Percentiles rank a stretch among this genome's conserved stretches.
Conservation (phyloP, 2,888 invertebrate genomes). For the Anthrax anthrax region DNA sequence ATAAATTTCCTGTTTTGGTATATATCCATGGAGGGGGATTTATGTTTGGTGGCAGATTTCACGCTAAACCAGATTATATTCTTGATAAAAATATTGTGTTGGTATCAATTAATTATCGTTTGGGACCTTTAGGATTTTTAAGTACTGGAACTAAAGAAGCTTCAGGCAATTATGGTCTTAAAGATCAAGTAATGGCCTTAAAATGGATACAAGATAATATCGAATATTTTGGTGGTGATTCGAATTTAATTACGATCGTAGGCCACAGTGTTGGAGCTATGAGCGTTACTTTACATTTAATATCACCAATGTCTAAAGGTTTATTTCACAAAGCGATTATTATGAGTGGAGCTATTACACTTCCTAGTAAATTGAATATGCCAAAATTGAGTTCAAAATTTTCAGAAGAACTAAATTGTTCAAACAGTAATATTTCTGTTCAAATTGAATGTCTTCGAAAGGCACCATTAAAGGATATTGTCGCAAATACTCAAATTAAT, state of each 20-base stretch:
- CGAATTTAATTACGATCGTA: slow-evolving; percentile 43
- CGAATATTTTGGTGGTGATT: slow-evolving; percentile 48
- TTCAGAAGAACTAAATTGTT: slow-evolving; percentile 40
- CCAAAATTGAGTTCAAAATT: slow-evolving; percentile 40
- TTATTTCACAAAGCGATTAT: slow-evolving; percentile 53
- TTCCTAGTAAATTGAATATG: slow-evolving; percentile 36
- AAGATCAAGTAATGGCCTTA: slow-evolving; percentile 51
- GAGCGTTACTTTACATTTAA: slow-evolving; percentile 38
- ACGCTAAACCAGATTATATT: slow-evolving; percentile 26
- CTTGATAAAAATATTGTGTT: slow-evolving; percentile 25
- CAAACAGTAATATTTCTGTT: slow-evolving; percentile 34
- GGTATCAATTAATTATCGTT: slow-evolving; percentile 27
- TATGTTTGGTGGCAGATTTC: slow-evolving; percentile 21
- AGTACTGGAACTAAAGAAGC: slow-evolving; percentile 44
- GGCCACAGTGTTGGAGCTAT: slow-evolving; percentile 42
- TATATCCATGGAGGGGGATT: slow-evolving; percentile 27
- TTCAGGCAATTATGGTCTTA: slow-evolving; percentile 50
- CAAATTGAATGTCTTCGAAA: slow-evolving; percentile 39
- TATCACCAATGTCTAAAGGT: slow-evolving; percentile 47
- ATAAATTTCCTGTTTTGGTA: slow-evolving; percentile 19
- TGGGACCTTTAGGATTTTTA: slow-evolving; percentile 38
- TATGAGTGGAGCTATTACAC: slow-evolving; percentile 46
- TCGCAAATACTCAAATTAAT: not conserved
- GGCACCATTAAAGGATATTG: not conserved
- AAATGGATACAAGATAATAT: slow-evolving; percentile 51